Conservation (phyloP, 2,113 vertebrate genomes). For the Prinia subflava region DNA sequence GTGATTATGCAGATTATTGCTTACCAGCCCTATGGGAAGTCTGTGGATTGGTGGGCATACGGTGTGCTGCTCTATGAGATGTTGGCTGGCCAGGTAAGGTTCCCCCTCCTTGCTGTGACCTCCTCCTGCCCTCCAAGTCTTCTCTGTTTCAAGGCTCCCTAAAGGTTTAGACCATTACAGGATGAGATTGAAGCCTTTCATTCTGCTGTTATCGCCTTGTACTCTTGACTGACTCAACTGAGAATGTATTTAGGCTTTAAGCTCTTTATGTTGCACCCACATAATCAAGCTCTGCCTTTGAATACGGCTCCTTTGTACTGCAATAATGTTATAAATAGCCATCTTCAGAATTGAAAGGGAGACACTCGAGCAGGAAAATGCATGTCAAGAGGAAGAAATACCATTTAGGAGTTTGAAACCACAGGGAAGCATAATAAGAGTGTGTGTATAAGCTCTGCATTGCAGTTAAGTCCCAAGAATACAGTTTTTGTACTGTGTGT, state of each 20-base stretch:
- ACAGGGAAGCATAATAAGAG: background rate
- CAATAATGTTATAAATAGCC: conserved; percentile 44
- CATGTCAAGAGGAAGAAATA: conserved; percentile 15
- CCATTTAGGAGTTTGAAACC: background rate
- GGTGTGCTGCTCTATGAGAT: conserved; percentile 97
- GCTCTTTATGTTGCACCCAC: conserved; percentile 19
- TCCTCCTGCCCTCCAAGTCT: background rate
- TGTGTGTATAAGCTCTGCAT: background rate
- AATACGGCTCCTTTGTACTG: background rate
- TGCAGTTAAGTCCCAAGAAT: background rate
- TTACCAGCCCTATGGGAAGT: conserved; percentile 94
- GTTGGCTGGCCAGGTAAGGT: conserved; percentile 94
- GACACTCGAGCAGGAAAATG: conserved; percentile 13
- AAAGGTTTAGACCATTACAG: background rate
- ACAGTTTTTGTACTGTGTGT: background rate
- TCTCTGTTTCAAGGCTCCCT: background rate
- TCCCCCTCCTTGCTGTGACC: background rate
- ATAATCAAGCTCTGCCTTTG: conserved; percentile 28
- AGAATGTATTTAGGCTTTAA: conserved; percentile 11
- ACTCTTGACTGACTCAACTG: background rate
- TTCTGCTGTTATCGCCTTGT: background rate
- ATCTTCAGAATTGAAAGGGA: conserved; percentile 20
- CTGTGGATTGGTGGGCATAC: conserved; percentile 98
- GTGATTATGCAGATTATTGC: conserved; percentile 86
- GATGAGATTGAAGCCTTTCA: background rate